A percentile compares a stretch with the other conserved stretches of the same genome.
Evolutionary conservation across 1,140 invertebrate genomes (phyloP).

Genomic region (Bradysia coprophila): DNA sequence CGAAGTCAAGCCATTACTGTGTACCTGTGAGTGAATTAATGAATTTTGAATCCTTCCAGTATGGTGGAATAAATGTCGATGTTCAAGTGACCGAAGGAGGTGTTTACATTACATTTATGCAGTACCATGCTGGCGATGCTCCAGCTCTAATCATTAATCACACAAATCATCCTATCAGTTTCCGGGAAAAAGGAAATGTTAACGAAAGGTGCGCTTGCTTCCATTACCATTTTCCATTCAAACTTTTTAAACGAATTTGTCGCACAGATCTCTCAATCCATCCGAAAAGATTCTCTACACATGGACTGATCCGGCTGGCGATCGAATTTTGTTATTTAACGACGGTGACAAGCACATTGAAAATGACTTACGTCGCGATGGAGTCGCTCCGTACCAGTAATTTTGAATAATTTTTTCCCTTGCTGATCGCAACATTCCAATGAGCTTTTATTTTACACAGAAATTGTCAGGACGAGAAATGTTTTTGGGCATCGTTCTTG

Average conservation of each 20-base stretch:
- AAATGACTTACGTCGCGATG: constrained; percentile 48
- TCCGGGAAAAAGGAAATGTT: constrained; percentile 50
- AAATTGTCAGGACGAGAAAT: constrained; percentile 10
- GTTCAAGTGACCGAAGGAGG: constrained; percentile 79
- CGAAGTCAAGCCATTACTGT: neutral
- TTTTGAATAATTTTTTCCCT: no score
- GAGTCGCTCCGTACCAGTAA: constrained; percentile 27
- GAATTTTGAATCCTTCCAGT: constrained; percentile 25
- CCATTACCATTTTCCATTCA: constrained; percentile 2
- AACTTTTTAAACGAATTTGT: neutral
- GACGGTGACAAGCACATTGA: constrained; percentile 41
- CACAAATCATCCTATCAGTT: constrained; percentile 33
- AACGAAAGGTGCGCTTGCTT: constrained; percentile 28
- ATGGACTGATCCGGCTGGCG: constrained; percentile 55
- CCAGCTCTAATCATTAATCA: constrained; percentile 80
- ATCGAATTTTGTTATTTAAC: constrained; percentile 39
- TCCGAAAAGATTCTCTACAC: constrained; percentile 41
- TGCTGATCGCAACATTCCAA: no score
- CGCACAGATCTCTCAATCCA: neutral
- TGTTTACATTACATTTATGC: constrained; percentile 67
- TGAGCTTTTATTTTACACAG: no score
- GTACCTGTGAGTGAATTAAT: neutral
- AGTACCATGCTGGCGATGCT: constrained; percentile 66
- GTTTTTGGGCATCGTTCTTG: constrained; percentile 78
- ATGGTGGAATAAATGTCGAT: constrained; percentile 80